Base-by-base conservation (phyloP, 2,888 invertebrate species). In the Elysia crispata region DNA sequence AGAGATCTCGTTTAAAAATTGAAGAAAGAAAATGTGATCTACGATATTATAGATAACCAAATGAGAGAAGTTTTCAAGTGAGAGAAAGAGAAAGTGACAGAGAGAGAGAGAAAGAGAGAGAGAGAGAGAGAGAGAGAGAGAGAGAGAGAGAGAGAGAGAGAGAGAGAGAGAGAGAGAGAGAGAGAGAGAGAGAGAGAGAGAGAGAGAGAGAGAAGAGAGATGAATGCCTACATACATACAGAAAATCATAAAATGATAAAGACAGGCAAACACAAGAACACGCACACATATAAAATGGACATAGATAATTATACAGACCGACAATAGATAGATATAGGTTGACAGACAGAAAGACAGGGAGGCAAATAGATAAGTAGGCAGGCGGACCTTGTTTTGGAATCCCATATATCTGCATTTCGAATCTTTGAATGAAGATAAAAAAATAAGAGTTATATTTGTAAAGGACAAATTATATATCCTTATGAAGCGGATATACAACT, bases 271-370 rank as follows among this genome's bases (percentile, higher is more conserved):
- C n/a, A n/a, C n/a, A n/a, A n/a, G n/a, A n/a, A n/a, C n/a, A n/a
- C n/a, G n/a, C n/a, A n/a, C n/a, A n/a, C n/a, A n/a, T n/a, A n/a
- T n/a, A n/a, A n/a, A n/a, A n/a, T n/a, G n/a, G n/a, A n/a, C n/a
- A n/a, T n/a, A n/a, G n/a, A n/a, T n/a, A n/a, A n/a, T n/a, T n/a
- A n/a, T n/a, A n/a, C n/a, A n/a, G n/a, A n/a, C n/a, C n/a, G n/a
- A n/a, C n/a, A n/a, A n/a, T n/a, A n/a, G n/a, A n/a, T n/a, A n/a
- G n/a, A n/a, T n/a, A n/a, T n/a, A 76, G 76, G 66, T 11, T 66
- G 66, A 76, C 5, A 76, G 76, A 76, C 57, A 76, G 64, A 76
- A 49, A 76, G 66, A 76, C 57, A 76, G 66, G 66, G 66, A 76
- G 66, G 66, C 54, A 76, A 49, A 76, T 41, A 75, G 75, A 75